Evolutionary conservation across 1,140 invertebrate genomes (phyloP), one percentile per base, ranked within the genome.

Genomic region (Lordiphosa clarofinis): DNA sequence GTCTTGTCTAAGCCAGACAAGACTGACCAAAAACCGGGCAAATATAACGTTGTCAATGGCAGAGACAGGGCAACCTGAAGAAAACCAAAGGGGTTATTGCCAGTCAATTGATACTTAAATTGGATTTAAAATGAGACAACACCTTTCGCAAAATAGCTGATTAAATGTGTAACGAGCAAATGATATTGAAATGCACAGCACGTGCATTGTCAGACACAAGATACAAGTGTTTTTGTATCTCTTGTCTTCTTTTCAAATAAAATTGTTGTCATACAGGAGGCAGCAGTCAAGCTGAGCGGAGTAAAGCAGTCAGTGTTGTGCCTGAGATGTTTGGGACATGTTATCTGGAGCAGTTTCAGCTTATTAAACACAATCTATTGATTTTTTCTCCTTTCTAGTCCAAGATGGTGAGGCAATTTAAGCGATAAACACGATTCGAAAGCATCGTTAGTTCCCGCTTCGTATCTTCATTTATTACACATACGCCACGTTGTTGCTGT

Each of bases 151-250:
- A n/a, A n/a, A n/a, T n/a, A n/a, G n/a, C n/a, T n/a, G n/a, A n/a
- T n/a, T n/a, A n/a, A n/a, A n/a, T n/a, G n/a, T n/a, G n/a, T 33
- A 47, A 56, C 28, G 28, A 43, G 47, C 63, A 67, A 53, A 68
- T 64, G 63, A 64, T 64, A 64, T 68, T 58, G 64, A 64, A 64
- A 68, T 68, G 56, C 60, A 68, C 36, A 50, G 38, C 65, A 68
- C 60, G 64, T 67, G 64, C 43, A 46, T 46, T 56, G 46, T 53
- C 56, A 37, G n/a, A 39, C 56, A 15, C 15, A 15, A 37, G n/a
- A 39, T 62, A 64, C 65, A 68, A 63, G 48, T 63, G 65, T 49
- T 56, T 47, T 31, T 31, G 24, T 28, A 28, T 28, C 24, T 28
- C 24, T 28, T 28, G 24, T 0, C 24, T 28, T 28, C 21, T 4